These are phyloP conservation scores for Drosophila grimshawi DNA, from an alignment of 1,140 invertebrate genomes.

Conservation along the genomic window DNA sequence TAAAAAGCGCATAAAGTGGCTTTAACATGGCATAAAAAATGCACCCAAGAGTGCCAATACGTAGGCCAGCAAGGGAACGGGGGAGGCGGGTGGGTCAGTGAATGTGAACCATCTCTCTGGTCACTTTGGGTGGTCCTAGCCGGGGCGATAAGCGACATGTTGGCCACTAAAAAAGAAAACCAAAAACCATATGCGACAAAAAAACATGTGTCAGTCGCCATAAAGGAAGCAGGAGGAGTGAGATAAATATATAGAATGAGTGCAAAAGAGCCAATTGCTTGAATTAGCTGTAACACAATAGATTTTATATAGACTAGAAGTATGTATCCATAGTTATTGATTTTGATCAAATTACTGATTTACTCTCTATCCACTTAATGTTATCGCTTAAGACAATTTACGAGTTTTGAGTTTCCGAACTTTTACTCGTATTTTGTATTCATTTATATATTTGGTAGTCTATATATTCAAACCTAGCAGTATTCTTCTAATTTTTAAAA, in stretches of 20 bases:
- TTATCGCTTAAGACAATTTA: too few relatives aligned
- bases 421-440: too few relatives aligned
- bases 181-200: slow-evolving; percentile 28
- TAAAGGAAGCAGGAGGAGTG: slow-evolving; percentile 3
- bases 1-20: slow-evolving; percentile 82
- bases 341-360: too few relatives aligned
- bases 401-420: too few relatives aligned
- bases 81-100: background rate
- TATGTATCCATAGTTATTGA: too few relatives aligned
- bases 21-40: slow-evolving; percentile 78
- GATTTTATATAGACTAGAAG: too few relatives aligned
- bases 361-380: too few relatives aligned
- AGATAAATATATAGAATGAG: background rate
- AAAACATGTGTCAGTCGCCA: slow-evolving; percentile 7
- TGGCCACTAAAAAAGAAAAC: slow-evolving; percentile 11
- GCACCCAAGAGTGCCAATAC: slow-evolving; percentile 73
- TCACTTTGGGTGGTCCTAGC: slow-evolving; percentile 19
- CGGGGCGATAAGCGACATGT: slow-evolving; percentile 18
- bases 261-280: background rate
- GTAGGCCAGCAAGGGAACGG: background rate
- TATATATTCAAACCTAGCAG: too few relatives aligned
- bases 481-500: too few relatives aligned
- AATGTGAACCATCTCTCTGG: slow-evolving; percentile 16
- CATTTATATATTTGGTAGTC: too few relatives aligned
- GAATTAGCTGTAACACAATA: too few relatives aligned